Base-by-base conservation (phyloP, 2,888 invertebrate genomes). In the Pharmacophagus antenor region DNA sequence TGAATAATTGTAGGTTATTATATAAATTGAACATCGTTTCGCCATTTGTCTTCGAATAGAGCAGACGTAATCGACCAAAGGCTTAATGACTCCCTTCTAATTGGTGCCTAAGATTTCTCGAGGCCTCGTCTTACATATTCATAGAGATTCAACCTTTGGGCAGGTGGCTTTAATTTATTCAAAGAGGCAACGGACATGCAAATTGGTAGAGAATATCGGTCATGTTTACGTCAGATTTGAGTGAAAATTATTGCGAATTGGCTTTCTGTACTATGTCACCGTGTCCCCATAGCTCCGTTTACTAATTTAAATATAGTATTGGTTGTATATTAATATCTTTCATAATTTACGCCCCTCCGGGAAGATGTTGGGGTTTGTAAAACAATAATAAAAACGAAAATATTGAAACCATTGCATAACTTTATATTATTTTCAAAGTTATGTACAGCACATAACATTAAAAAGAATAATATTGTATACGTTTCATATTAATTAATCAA, bases 121-220 rank as follows among this genome's bases (percentile, higher is more conserved):
- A 83, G 82, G 83, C 84, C 81, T 84, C 84, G 88, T 88, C 89
- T 90, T 90, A 89, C 89, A 90, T 90, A 90, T 90, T 90, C 89
- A 90, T 89, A 84, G 88, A 77, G 76, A 74, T 64, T 69, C 70
- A 74, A 80, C 79, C 84, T 81, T 76, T 73, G 77, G 84, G 79
- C 85, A 88, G 85, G 84, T 88, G 80, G 74, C 70, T 77, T 68
- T 88, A 87, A 89, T 84, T 88, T 90, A 89, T 89, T 89, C 89
- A 88, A 68, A 76, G 79, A 82, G 81, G 76, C 78, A 80, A 80
- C 85, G 85, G 87, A 82, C 89, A 88, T 89, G 89, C 89, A 89
- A 90, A 90, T 90, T 84, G 82, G 73, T 70, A 54, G 74, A 74
- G 87, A 86, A 88, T 90, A 89, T 89, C 88, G 88, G 89, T 88